Evolutionary conservation across 2,113 vertebrate species (phyloP), one percentile per base, ranked within the genome.

Genomic region (Phodopus roborovskii): DNA sequence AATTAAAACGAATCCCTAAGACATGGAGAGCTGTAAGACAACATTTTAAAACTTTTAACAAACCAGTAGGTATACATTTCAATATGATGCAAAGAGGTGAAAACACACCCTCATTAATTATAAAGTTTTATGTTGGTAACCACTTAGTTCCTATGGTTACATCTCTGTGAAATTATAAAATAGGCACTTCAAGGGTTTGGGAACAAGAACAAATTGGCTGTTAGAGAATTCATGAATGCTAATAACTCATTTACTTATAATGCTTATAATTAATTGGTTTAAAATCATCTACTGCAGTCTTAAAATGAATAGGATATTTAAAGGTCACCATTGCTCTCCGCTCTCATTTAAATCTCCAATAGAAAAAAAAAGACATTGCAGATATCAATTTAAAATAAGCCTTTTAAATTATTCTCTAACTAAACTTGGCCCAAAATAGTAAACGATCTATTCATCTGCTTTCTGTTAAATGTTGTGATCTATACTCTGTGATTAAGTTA

Each of bases 191-290:
- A 97, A 96, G 94, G 97, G 90, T 98, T 97, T 98, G 95, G 94
- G 97, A 97, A 97, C 96, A 97, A 94, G 97, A 98, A 98, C 91
- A 98, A 98, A 98, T 98, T 97, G 97, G 92, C 97, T 98, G 74
- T 98, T 98, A 96, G 87, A 96, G 97, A 98, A 98, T 98, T 98
- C 98, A 98, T 98, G 98, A 98, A 98, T 98, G 95, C 98, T 98
- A 98, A 98, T 98, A 98, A 98, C 94, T 98, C 95, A 98, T 98
- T 98, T 98, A 96, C 95, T 98, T 98, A 98, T 98, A 98, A 98
- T 98, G 88, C 95, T 98, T 98, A 98, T 98, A 98, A 98, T 98
- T 98, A 98, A 98, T 98, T 98, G 97, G 97, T 97, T 97, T 97
- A 98, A 97, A 98, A 98, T 98, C 96, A 97, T 98, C 92, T 83